Evolutionary conservation across 2,888 invertebrate genomes (phyloP).

Genomic region (Drosophila cracens): DNA sequence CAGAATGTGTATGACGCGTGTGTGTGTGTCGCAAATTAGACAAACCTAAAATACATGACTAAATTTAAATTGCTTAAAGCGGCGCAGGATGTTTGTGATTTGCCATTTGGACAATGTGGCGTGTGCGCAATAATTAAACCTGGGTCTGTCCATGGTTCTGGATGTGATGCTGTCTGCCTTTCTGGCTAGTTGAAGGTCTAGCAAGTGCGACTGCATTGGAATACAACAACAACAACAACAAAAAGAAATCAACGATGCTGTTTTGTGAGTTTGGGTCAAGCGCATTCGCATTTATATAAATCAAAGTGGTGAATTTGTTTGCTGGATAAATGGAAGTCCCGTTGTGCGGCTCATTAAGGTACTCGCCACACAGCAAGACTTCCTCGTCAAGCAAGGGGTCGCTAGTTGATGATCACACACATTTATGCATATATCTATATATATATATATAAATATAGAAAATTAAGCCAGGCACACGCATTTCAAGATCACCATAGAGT

Average conservation of each 20-base stretch:
- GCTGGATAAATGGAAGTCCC: constrained; percentile 65
- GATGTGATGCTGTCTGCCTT: constrained; percentile 9
- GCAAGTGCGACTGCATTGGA: constrained; percentile 34
- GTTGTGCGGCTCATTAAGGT: constrained; percentile 62
- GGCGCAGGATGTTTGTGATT: constrained; percentile 74
- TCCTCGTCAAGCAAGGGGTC: constrained; percentile 63
- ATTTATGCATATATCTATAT: background rate
- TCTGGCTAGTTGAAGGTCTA: constrained; percentile 47
- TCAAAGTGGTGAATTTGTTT: constrained; percentile 50
- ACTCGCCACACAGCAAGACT: constrained; percentile 69
- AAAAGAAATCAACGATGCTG: constrained; percentile 10
- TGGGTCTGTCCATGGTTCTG: constrained; percentile 24
- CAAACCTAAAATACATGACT: constrained; percentile 37
- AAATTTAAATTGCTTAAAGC: constrained; percentile 52
- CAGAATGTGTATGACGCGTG: constrained; percentile 11
- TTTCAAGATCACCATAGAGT: constrained; percentile 47
- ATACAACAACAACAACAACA: constrained; percentile 7
- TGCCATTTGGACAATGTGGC: constrained; percentile 42
- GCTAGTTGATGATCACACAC: constrained; percentile 11
- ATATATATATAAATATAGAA: constrained; percentile 2
- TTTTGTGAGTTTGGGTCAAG: constrained; percentile 66
- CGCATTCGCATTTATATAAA: constrained; percentile 71
- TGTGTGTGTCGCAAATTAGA: constrained; percentile 58
- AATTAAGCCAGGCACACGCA: constrained; percentile 32
- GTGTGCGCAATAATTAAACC: constrained; percentile 73